Conservation (phyloP, 2,888 invertebrate species). For the Drosophila vallismaia region DNA sequence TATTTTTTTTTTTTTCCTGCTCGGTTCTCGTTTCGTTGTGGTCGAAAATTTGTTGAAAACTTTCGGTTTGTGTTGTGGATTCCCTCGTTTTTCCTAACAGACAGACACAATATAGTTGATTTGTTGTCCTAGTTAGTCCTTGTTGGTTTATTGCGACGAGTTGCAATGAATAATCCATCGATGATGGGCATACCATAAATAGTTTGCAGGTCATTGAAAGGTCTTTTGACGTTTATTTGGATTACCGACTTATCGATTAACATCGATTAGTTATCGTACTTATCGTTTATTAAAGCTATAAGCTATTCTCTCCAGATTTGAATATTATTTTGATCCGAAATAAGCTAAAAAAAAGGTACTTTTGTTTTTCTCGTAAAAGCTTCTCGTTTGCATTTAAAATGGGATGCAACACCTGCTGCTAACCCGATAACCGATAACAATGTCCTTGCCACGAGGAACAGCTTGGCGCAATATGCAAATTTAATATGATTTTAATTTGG, state of each 20-base stretch:
- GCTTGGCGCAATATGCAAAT: constrained; percentile 75
- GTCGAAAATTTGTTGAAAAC: constrained; percentile 44
- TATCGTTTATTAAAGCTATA: not conserved
- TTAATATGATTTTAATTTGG: constrained; percentile 80
- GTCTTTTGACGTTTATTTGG: not conserved
- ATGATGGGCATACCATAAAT: constrained; percentile 2
- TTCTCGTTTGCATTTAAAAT: constrained; percentile 24
- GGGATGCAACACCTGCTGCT: constrained; percentile 43
- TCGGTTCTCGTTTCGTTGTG: constrained; percentile 28
- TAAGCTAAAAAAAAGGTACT: too few relatives aligned
- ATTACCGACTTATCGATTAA: not conserved
- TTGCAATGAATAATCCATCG: constrained; percentile 23
- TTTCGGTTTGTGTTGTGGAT: too few relatives aligned
- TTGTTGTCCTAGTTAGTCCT: constrained; percentile 17
- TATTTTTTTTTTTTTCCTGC: constrained; percentile 7
- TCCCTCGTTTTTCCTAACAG: too few relatives aligned
- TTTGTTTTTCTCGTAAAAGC: not conserved
- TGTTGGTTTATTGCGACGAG: not conserved
- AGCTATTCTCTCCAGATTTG: not conserved
- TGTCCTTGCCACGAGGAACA: constrained; percentile 22
- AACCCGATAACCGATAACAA: constrained; percentile 43
- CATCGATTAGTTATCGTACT: too few relatives aligned
- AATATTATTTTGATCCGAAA: not conserved
- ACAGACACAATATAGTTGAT: not conserved
- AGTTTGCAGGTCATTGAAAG: constrained; percentile 1